Percentiles rank a stretch among this genome's conserved stretches.
phyloP scores from a whole-genome alignment of 1,140 invertebrate genomes.

The Hestina assimilis region DNA sequence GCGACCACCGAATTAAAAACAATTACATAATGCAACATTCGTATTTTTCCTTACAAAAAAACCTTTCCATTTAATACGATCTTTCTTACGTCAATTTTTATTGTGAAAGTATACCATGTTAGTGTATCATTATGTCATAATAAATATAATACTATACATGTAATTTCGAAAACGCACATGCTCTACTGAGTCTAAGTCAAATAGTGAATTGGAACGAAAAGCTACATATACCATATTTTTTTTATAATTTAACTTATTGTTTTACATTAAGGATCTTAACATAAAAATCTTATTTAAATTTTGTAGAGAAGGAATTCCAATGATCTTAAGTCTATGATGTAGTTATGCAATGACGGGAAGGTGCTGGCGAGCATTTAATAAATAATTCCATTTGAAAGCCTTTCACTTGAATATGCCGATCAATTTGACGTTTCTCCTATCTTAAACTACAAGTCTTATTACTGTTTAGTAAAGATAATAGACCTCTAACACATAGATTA shows the following conservation, averaged over 20 bases:
- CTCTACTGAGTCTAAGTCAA: no score
- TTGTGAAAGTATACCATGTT: slow-evolving; percentile 2
- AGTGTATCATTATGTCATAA: slow-evolving; percentile 3
- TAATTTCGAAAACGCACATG: no score
- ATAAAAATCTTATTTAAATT: background rate
- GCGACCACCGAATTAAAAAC: no score
- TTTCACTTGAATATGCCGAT: slow-evolving; percentile 39
- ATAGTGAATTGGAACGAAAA: no score
- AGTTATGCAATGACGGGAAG: slow-evolving; percentile 34
- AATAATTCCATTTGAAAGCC: slow-evolving; percentile 35
- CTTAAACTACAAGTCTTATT: background rate
- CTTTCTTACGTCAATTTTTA: background rate
- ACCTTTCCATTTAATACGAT: background rate
- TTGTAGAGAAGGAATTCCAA: slow-evolving; percentile 18
- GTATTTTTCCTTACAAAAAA: background rate
- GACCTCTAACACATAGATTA: no score
- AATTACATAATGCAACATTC: no score
- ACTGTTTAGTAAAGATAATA: no score
- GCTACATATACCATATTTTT: no score
- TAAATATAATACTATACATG: no score
- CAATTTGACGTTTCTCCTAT: slow-evolving; percentile 9
- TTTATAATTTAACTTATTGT: no score
- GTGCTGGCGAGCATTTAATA: slow-evolving; percentile 35
- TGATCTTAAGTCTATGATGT: slow-evolving; percentile 18
- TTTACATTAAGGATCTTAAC: no score